Percentiles rank a stretch among this genome's conserved stretches.
These are phyloP conservation scores for Megaceryle alcyon DNA, from an alignment of 2,797 vertebrate genomes.

Conservation along the genomic window DNA sequence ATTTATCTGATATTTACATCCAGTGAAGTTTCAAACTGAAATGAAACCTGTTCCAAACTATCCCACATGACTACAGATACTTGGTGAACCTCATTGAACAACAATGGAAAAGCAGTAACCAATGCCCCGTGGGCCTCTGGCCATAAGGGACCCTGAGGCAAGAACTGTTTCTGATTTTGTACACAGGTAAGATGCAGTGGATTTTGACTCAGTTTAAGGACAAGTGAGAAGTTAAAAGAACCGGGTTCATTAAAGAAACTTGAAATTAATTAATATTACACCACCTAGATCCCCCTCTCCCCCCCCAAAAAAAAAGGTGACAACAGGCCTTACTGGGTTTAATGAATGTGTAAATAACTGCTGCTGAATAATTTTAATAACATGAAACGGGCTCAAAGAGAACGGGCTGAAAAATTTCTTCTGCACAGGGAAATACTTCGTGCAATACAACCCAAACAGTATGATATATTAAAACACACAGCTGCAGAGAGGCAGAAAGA, in stretches of 20 bases:
- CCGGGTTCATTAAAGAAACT: neutral
- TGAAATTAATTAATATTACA: neutral
- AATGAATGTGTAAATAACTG: neutral
- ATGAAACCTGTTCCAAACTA: neutral
- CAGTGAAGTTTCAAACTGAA: neutral
- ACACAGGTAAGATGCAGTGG: neutral
- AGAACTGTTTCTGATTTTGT: neutral
- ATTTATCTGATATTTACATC: constrained; percentile 5
- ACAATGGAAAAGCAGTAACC: neutral
- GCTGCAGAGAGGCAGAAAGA: neutral
- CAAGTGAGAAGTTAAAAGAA: neutral
- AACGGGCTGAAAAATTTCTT: neutral
- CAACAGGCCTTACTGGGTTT: neutral
- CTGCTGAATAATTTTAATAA: neutral
- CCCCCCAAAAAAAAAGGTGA: neutral
- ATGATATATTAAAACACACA: neutral
- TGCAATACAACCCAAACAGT: neutral
- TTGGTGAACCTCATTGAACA: constrained; percentile 8
- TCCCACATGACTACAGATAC: neutral
- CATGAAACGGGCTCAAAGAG: neutral
- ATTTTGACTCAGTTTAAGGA: neutral
- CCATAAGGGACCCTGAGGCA: constrained; percentile 48
- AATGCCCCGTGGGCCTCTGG: neutral
- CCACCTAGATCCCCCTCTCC: neutral
- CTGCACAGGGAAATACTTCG: neutral